Base-by-base conservation (phyloP, 1,140 invertebrate species). In the Drosophila murphyi region DNA sequence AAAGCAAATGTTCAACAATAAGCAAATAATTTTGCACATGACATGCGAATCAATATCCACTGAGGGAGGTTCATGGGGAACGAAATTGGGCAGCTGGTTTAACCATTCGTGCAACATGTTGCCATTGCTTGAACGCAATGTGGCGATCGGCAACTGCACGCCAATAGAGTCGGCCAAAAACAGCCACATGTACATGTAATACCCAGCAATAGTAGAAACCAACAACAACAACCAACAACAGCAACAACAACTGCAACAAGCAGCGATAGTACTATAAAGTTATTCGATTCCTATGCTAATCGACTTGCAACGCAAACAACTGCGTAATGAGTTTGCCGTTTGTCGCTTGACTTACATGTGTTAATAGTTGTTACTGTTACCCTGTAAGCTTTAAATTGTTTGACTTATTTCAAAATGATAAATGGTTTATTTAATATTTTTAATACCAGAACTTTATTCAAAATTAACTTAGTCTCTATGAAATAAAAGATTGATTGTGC, bases 21-120 rank as follows among this genome's bases (percentile, higher is more conserved):
- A 82, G 79, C 83, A 87, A 82, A 88, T 87, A 87, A 82, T 83
- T 87, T 78, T 88, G 62, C 82, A 79, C 82, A 87, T 87, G 82
- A 82, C 82, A 87, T 55, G 78, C 76, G 82, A 74, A 76, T 78
- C 74, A 68, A 70, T 64, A 59, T 61, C 35, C 63, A 35, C 39
- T 31, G 37, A n/a, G 48, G 6, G 28, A 34, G 28, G 45, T 20
- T 45, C 6, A 63, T 37, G 65, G 55, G 28, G 50, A 34, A 65
- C 52, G n/a, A 48, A 61, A 60, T 52, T 39, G 6, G 68, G 41
- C 55, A 72, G 69, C 61, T 47, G 73, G 71, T 20, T 57, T 55
- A 48, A 45, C 6, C 52, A 50, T 37, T 60, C 62, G 69, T 67
- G 74, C 74, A 57, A 73, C 70, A 68, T 73, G 57, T 73, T 67